Conservation (phyloP, 2,113 vertebrate species). For the Calyptommatus sinebrachiatus region DNA sequence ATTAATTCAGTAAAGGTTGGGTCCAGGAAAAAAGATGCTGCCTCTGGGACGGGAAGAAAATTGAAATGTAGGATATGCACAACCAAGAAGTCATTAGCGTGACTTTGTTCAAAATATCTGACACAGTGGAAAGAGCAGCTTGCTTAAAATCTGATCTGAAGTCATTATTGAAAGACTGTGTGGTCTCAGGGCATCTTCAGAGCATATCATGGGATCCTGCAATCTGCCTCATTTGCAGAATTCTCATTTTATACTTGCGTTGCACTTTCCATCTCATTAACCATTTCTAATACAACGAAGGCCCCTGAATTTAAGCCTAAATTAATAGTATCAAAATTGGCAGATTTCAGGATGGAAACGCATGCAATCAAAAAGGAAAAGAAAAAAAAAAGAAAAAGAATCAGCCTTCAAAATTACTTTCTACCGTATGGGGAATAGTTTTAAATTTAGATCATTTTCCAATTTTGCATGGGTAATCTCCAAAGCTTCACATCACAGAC, state of each 20-base stretch:
- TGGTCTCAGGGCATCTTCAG: conserved; percentile 29
- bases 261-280: conserved; percentile 59
- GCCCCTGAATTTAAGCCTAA: conserved; percentile 58
- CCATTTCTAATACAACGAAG: conserved; percentile 52
- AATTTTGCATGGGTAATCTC: conserved; percentile 66
- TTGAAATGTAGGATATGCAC: background rate
- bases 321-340: conserved; percentile 61
- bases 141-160: conserved; percentile 19
- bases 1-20: background rate
- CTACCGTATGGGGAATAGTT: conserved; percentile 55
- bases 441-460: conserved; percentile 67
- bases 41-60: background rate
- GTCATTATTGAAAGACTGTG: background rate
- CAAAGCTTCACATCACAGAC: conserved; percentile 64
- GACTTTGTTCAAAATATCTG: conserved; percentile 28
- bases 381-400: conserved; percentile 30
- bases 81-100: background rate
- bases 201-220: conserved; percentile 15
- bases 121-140: conserved; percentile 13
- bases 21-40: background rate
- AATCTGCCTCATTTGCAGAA: conserved; percentile 39
- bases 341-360: conserved; percentile 50
- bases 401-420: conserved; percentile 62
- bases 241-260: conserved; percentile 37
- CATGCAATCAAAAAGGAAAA: conserved; percentile 16